Evolutionary conservation across 1,140 invertebrate genomes (phyloP), one percentile per base, ranked within the genome.

Genomic region (Saxidomus purpurata): DNA sequence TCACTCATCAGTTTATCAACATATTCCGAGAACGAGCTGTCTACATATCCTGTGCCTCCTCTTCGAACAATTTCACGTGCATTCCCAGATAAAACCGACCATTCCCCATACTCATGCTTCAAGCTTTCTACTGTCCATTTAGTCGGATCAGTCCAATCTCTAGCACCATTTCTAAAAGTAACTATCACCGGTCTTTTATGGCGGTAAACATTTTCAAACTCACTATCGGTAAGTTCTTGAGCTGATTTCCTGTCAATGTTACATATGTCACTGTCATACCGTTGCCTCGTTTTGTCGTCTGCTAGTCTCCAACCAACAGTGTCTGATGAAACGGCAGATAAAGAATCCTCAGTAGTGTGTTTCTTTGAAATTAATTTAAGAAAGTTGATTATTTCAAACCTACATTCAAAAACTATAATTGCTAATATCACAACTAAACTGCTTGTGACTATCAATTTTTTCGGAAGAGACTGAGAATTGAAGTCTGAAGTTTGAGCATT

Each of bases 151-250:
- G 93, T 94, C 94, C 94, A 95, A 55, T 93, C 94, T 15, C 80
- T 67, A 22, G 94, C 94, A 19, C 94, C 94, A 82, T 93, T 91
- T 49, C 88, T 84, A 90, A 95, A 95, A 19, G 76, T 90, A 0
- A 95, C 83, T 36, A 95, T 90, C n/a, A 95, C 71, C 13, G 94
- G 94, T 74, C 93, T 93, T 84, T 93, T 94, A 69, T 90, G 91
- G 43, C 92, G 79, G 74, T 92, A 95, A 38, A 91, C 87, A 28
- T 61, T 89, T 84, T 95, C 93, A 91, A 95, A 95, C 36, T 90
- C 80, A n/a, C 92, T 86, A 4, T 67, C 67, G 6, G 90, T 91
- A 17, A 95, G 61, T 38, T 93, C 90, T 38, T 71, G 19, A 0
- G 89, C 90, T 31, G 63, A 90, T 69, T 91, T 87, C 61, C 92